phyloP scores from a whole-genome alignment of 2,797 vertebrate species.

The Phylloscopus collybita region DNA sequence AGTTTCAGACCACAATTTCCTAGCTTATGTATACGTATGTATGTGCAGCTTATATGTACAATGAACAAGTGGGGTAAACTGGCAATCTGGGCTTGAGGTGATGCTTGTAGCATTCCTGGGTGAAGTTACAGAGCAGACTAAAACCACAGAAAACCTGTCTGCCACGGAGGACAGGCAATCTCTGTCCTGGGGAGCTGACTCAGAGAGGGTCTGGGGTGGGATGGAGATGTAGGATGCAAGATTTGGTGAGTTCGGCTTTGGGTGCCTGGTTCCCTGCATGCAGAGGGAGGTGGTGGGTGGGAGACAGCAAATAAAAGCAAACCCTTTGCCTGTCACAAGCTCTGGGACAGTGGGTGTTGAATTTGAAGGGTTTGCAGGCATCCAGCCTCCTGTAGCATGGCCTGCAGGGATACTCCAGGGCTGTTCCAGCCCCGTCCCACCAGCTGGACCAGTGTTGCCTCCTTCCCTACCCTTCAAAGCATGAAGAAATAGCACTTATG shows the following conservation, averaged over 20 bases:
- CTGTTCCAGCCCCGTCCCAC: background rate
- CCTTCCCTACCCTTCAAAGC: background rate
- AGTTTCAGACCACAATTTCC: background rate
- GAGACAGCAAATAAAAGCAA: background rate
- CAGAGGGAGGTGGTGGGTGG: background rate
- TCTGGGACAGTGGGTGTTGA: background rate
- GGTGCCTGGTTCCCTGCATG: background rate
- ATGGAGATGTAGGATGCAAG: too few relatives aligned
- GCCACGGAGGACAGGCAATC: fast-evolving
- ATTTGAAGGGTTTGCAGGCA: background rate
- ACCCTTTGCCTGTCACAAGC: background rate
- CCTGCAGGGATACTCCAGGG: background rate
- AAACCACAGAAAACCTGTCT: background rate
- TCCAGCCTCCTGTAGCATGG: background rate
- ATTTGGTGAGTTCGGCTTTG: background rate
- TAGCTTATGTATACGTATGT: fast-evolving
- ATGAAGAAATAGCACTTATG: background rate
- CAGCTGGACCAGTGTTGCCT: background rate
- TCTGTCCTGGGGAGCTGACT: background rate
- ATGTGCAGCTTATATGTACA: fast-evolving
- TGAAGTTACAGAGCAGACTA: background rate
- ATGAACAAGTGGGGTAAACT: background rate
- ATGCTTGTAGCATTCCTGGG: background rate
- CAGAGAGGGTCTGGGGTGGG: background rate
- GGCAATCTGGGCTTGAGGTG: background rate